Evolutionary conservation across 1,140 invertebrate species (phyloP).

Genomic region (Musca vetustissima): DNA sequence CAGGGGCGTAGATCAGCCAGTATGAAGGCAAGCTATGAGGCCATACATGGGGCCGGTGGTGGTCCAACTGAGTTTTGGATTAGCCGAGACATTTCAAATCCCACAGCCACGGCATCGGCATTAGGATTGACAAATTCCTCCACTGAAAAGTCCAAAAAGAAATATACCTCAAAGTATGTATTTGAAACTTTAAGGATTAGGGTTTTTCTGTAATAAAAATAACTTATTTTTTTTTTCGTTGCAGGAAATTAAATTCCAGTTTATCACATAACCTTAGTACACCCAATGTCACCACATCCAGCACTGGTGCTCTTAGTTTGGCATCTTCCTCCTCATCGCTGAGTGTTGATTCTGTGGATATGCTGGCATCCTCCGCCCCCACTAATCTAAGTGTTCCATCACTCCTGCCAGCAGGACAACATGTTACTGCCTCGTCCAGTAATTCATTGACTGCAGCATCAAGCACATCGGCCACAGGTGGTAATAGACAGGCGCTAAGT

Average conservation of each 20-base stretch:
- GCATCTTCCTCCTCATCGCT: constrained; percentile 39
- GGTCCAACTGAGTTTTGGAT: constrained; percentile 61
- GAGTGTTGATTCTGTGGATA: constrained; percentile 43
- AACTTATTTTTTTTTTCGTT: constrained; percentile 20
- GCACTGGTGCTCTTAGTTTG: constrained; percentile 32
- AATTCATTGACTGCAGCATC: not conserved
- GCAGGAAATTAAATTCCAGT: constrained; percentile 38
- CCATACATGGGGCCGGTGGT: constrained; percentile 66
- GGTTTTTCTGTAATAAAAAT: not conserved
- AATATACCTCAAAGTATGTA: constrained; percentile 29
- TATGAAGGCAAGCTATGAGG: constrained; percentile 92
- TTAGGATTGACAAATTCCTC: not conserved
- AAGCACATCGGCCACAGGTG: constrained; percentile 7
- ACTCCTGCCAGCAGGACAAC: not conserved
- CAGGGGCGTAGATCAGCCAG: constrained; percentile 91
- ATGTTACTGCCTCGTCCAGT: constrained; percentile 17
- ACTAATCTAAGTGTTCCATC: constrained; percentile 16
- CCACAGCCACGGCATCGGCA: constrained; percentile 27
- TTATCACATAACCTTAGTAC: not conserved
- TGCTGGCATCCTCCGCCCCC: constrained; percentile 27
- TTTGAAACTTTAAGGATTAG: not conserved
- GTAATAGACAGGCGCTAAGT: constrained; percentile 38
- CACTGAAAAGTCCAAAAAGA: constrained; percentile 46
- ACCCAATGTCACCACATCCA: constrained; percentile 26
- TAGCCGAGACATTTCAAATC: constrained; percentile 30